These are phyloP conservation scores for Chrysotoxum bicinctum DNA, from an alignment of 2,888 invertebrate species.

Conservation along the genomic window DNA sequence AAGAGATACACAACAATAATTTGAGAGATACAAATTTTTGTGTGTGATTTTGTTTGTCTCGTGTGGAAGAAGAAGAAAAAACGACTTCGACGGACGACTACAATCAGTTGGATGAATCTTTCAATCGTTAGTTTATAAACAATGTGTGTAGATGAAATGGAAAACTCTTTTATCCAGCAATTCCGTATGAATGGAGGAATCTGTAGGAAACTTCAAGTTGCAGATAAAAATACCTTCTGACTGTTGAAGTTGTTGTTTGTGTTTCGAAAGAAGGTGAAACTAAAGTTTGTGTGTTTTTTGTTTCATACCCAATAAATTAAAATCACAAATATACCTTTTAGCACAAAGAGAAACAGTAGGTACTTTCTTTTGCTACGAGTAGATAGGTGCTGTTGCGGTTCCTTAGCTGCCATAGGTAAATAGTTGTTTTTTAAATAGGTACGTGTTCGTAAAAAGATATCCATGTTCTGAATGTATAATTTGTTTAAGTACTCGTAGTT, in stretches of 20 bases:
- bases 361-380: conserved; percentile 63
- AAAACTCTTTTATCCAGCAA: neutral
- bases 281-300: conserved; percentile 5
- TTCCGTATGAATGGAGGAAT: conserved; percentile 6
- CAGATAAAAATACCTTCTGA: conserved; percentile 4
- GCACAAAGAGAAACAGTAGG: neutral
- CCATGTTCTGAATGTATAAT: conserved; percentile 29
- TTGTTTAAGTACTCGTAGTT: neutral
- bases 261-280: conserved; percentile 44
- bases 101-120: conserved; percentile 15
- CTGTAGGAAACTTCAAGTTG: neutral
- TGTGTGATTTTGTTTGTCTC: conserved; percentile 33
- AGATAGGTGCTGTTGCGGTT: neutral
- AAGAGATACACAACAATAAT: conserved; percentile 52
- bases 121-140: conserved; percentile 2
- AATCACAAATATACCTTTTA: conserved; percentile 46
- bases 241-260: neutral
- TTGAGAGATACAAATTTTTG: conserved; percentile 49
- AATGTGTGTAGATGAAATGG: neutral
- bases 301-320: conserved; percentile 49
- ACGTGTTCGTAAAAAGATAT: conserved; percentile 1
- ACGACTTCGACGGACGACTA: neutral
- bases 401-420: neutral
- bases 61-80: neutral
- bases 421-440: neutral